Conservation (phyloP, 2,797 vertebrate genomes). For the Streptopelia turtur region DNA sequence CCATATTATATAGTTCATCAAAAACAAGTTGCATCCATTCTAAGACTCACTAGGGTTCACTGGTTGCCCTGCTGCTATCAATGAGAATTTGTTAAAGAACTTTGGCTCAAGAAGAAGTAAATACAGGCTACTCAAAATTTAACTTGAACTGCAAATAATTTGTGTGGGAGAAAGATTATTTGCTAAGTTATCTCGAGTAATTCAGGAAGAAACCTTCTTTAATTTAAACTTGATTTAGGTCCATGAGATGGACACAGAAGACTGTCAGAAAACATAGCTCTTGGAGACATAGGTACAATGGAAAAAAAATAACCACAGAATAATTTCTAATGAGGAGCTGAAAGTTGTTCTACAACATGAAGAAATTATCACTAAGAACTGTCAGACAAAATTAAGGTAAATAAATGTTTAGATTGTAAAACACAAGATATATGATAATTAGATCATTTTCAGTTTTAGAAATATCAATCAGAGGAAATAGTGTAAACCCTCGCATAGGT, state of each 20-base stretch:
- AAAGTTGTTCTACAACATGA: neutral
- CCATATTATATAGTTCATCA: fast-evolving
- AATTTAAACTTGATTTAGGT: neutral
- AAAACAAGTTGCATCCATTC: fast-evolving
- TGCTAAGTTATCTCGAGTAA: neutral
- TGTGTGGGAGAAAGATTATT: neutral
- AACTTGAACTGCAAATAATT: neutral
- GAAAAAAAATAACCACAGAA: neutral
- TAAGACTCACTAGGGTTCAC: neutral
- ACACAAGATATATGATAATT: neutral
- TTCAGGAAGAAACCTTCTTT: neutral
- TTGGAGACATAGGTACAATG: neutral
- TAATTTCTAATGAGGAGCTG: neutral
- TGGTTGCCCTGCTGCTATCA: neutral
- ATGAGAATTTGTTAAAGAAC: neutral
- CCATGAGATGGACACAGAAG: neutral
- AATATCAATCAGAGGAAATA: neutral
- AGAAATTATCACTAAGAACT: neutral
- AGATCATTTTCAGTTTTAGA: neutral
- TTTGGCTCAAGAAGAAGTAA: neutral
- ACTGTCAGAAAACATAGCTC: neutral
- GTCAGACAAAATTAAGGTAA: neutral
- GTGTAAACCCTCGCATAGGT: fast-evolving
- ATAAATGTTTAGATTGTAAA: neutral
- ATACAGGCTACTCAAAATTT: neutral